Base-by-base conservation (phyloP, 2,888 invertebrate genomes). In the Sabellastarte sp. region DNA sequence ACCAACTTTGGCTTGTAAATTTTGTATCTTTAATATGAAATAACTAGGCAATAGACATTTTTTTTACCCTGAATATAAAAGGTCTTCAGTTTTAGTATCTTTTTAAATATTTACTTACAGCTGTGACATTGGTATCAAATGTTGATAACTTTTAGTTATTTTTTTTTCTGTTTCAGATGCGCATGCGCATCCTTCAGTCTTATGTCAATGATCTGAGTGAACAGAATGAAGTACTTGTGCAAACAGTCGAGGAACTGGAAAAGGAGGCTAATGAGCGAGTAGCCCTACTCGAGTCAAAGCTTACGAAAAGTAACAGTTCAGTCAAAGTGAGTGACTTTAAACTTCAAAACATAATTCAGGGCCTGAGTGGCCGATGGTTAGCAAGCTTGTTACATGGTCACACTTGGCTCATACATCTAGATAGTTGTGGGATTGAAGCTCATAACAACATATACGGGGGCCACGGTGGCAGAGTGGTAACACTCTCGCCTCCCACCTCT, bases 191-290 rank as follows among this genome's bases (percentile, higher is more conserved):
- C 28, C 73, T 81, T 53, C 80, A 81, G 69, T 78, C 80, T 0
- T 83, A 82, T 69, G 80, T 83, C 2, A 80, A 81, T 69, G 83
- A 83, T 64, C 69, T 83, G 58, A 76, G 76, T 68, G 81, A 82
- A 61, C 83, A 83, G 69, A 83, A 82, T 76, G 80, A 81, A 50
- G 81, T 82, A 2, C 73, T 83, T 30, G 80, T 83, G 10, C 79
- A 80, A 63, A 82, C 81, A 3, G 78, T 82, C n/a, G 82, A 82
- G 61, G 82, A 83, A 63, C 71, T 83, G 56, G 83, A 83, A 64
- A 68, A 69, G 57, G 83, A 83, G 62, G 81, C 83, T 28, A 82
- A 81, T 67, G 75, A 79, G 15, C 68, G 80, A 33, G 81, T 83
- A 0, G 65, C 65, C 20, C 61, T 75, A 20, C 69, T 83, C 20